A percentile compares a stretch with the other conserved stretches of the same genome.
These are phyloP conservation scores for Agrochola lota DNA, from an alignment of 2,888 invertebrate genomes.

Conservation along the genomic window DNA sequence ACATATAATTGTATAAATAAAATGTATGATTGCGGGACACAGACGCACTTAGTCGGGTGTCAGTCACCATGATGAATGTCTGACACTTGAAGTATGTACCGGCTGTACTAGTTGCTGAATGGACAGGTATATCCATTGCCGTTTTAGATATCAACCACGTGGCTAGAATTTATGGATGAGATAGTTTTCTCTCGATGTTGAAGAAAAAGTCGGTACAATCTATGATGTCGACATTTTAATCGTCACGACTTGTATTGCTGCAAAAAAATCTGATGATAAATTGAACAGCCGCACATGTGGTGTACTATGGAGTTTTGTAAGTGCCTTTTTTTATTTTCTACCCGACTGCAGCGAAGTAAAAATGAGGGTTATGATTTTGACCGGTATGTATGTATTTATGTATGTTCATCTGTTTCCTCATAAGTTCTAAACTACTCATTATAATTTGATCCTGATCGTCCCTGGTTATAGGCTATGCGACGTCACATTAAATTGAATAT, in stretches of 20 bases:
- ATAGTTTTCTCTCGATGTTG: not conserved
- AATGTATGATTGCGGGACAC: conserved; percentile 59
- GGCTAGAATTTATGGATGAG: conserved; percentile 54
- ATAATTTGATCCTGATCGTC: too few species aligned
- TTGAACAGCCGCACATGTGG: not conserved
- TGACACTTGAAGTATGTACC: conserved; percentile 63
- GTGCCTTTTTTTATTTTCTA: not conserved
- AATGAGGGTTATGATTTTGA: too few species aligned
- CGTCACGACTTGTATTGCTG: conserved; percentile 10
- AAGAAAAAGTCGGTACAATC: conserved; percentile 20
- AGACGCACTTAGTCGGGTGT: conserved; percentile 58
- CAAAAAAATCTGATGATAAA: conserved; percentile 32
- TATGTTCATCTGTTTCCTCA: too few species aligned
- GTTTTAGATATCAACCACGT: conserved; percentile 55
- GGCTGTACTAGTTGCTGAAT: conserved; percentile 56
- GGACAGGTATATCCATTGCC: conserved; percentile 58
- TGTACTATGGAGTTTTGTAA: not conserved
- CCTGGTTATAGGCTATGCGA: too few species aligned
- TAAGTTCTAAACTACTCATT: too few species aligned
- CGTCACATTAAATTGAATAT: too few species aligned
- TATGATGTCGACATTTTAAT: conserved; percentile 45
- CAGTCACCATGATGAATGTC: conserved; percentile 59
- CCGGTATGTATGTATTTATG: too few species aligned
- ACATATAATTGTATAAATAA: conserved; percentile 63
- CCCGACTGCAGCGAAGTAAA: too few species aligned